Evolutionary conservation across 37 sponge, comb jelly and placozoan genomes (phyloP), one percentile per base, ranked within the genome.

Genomic region (Agelas oroides): DNA sequence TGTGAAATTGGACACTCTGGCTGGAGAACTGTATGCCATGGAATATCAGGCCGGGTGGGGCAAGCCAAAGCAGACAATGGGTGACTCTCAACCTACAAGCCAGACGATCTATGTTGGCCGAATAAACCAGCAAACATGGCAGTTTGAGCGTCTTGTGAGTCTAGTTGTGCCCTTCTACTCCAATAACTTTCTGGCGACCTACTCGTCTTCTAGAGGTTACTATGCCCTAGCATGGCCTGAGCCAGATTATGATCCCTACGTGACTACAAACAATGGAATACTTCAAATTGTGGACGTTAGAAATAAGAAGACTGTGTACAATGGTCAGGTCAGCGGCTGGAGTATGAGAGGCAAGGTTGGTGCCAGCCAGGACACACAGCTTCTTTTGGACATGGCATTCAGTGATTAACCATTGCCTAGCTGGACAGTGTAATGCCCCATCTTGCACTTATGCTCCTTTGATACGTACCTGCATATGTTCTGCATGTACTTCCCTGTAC

Each of bases 151-250:
- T 12, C 64, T 62, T 28, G 28, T 62, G 64, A 62, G 28, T 12
- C 64, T 62, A 27, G 11, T 12, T 62, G 64, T 62, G 12, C 64
- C 64, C 5, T 62, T 62, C 28, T 62, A 62, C 28, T 62, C 64
- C 24, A 62, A 62, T 12, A 62, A 62, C 28, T 62, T 62, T 12
- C 64, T 62, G 64, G 11, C 64, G 11, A 11, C 64, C 24, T 62
- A 62, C 11, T 62, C 64, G 2, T 62, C 64, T 5, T 13, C 11
- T 11, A 24, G 12, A 62, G 12, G 64, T 28, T 62, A 27, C 27
- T 62, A 62, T 27, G 64, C 28, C 27, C 5, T 62, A 62, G 64
- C 64, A 62, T 62, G 64, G 64, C 64, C 64, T 27, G 64, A 62
- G 28, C 64, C 64, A 62, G 64, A 62, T 2, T 62, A 62, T 62